Evolutionary conservation across 2,888 invertebrate species (phyloP), one percentile per base, ranked within the genome.

Genomic region (Xestia rhomboidea): DNA sequence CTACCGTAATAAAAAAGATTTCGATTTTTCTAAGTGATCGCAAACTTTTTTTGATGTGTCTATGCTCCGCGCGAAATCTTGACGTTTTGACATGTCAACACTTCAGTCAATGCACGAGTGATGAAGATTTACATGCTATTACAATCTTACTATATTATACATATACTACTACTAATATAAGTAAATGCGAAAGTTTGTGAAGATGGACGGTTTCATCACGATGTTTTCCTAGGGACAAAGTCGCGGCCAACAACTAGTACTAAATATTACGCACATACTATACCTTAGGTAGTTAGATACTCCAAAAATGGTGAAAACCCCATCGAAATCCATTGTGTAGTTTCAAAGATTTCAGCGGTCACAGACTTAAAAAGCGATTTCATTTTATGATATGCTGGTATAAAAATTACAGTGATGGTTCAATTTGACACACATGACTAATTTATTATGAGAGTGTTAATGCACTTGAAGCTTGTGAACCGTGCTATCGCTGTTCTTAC

Each of bases 391-490:
- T 54, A 6, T 13, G 57, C 7, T 57, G 27, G 15, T 27, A 57
- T 27, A 15, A 57, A n/a, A 27, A 15, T 27, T 27, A 57, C 24
- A 27, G 11, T 24, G 6, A 18, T 24, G 15, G 18, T 30, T 44
- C 7, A 1, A 41, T 30, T 21, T n/a, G 18, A 34, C 54, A 44
- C 30, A 44, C 34, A 13, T 2, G 10, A n/a, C 5, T 73, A 34
- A 57, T 34, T 54, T 44, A 64, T n/a, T 34, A 72, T 46, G 41
- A 64, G n/a, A 57, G 54, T 54, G n/a, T 41, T 30, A 24, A n/a
- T 5, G 18, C 44, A 72, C 44, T 73, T 72, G n/a, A 24, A n/a
- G 13, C 73, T 57, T 72, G 51, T 51, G 34, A 68, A 51, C 51
- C 41, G 13, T 54, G 51, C 4, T 73, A 73, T 13, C 41, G 5